Percentiles rank a stretch among this genome's conserved stretches.
phyloP scores from a whole-genome alignment of 2,888 invertebrate genomes.

The Meandrusa payeni region DNA sequence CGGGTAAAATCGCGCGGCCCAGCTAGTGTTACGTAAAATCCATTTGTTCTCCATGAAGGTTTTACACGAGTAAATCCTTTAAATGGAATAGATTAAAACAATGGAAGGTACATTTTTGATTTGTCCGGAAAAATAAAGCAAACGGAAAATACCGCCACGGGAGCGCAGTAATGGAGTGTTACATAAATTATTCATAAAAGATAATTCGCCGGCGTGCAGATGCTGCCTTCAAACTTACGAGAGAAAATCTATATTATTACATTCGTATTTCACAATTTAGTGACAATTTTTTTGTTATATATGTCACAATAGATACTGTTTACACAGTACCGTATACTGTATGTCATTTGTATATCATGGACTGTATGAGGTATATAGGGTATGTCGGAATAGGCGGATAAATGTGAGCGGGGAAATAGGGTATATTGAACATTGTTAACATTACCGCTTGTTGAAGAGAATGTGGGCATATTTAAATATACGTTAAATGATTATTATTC shows the following conservation, averaged over 20 bases:
- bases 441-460: no score
- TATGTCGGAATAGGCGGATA: no score
- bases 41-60: not conserved
- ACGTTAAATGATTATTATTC: no score
- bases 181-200: constrained; percentile 74
- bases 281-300: no score
- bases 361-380: no score
- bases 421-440: no score
- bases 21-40: not conserved
- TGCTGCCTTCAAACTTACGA: constrained; percentile 1
- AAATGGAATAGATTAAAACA: constrained; percentile 3
- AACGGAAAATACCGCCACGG: constrained; percentile 2
- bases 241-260: not conserved
- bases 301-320: no score
- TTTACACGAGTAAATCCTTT: not conserved
- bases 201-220: constrained; percentile 2
- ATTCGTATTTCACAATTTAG: not conserved
- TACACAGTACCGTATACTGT: no score
- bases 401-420: no score
- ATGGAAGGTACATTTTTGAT: not conserved
- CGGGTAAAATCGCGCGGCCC: no score
- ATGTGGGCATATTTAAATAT: no score
- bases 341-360: no score
- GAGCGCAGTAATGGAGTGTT: constrained; percentile 52
- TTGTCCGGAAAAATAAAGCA: constrained; percentile 1